A percentile compares a stretch with the other conserved stretches of the same genome.
These are phyloP conservation scores for Argyresthia goedartella DNA, from an alignment of 2,888 invertebrate species.

Conservation along the genomic window DNA sequence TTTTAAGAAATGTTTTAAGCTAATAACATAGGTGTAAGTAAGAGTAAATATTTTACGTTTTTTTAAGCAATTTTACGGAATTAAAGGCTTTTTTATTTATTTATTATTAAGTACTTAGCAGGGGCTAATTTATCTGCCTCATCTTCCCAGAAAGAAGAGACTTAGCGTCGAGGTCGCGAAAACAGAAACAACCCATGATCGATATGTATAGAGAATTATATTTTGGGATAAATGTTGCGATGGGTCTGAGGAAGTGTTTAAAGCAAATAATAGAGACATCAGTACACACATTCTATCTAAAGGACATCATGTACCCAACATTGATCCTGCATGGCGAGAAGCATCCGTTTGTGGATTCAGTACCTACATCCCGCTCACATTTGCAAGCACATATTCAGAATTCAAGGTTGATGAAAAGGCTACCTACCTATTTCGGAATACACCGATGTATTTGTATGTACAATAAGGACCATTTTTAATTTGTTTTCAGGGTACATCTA, in stretches of 20 bases:
- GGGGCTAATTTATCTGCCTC: not conserved
- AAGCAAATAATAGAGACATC: constrained; percentile 77
- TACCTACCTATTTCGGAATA: too few species aligned
- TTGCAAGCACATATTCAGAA: constrained; percentile 75
- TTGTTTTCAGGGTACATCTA: constrained; percentile 76
- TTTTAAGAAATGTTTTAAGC: too few species aligned
- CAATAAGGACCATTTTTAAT: not conserved
- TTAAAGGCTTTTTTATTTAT: too few species aligned
- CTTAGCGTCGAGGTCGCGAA: constrained; percentile 82
- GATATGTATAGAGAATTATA: constrained; percentile 80
- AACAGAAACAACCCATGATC: constrained; percentile 80
- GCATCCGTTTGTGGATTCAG: constrained; percentile 85
- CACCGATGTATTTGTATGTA: too few species aligned
- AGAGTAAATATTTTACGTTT: too few species aligned
- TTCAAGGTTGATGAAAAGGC: constrained; percentile 73
- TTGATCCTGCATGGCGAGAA: constrained; percentile 87
- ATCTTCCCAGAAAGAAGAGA: constrained; percentile 72
- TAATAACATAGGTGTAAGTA: too few species aligned
- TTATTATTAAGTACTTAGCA: too few species aligned
- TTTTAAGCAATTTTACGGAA: too few species aligned
- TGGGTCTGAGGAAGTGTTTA: constrained; percentile 67
- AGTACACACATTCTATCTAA: constrained; percentile 75
- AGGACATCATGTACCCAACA: constrained; percentile 79
- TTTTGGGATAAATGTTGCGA: constrained; percentile 85
- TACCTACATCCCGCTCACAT: constrained; percentile 79